phyloP scores from a whole-genome alignment of 2,797 vertebrate species.

The Etheostoma perlongum region DNA sequence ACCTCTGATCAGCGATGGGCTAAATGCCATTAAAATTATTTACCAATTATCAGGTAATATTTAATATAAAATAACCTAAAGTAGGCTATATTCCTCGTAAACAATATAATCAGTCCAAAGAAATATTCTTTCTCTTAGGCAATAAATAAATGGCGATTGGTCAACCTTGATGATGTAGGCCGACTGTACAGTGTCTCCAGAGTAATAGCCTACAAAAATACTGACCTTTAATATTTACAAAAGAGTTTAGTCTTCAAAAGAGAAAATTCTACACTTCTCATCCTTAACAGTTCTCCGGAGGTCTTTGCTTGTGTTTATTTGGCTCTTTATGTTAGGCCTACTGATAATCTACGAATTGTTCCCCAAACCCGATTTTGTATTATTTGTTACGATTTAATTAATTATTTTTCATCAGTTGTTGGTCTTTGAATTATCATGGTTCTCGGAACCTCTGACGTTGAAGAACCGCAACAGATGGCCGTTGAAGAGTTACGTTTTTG shows the following conservation, averaged over 20 bases:
- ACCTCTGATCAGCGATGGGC: neutral
- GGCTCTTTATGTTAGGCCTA: neutral
- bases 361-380: neutral
- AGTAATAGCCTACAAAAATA: neutral
- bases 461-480: neutral
- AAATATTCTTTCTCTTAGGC: fast-evolving
- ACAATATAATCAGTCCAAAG: too few relatives aligned
- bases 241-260: neutral
- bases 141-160: fast-evolving
- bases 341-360: neutral
- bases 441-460: neutral
- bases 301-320: neutral
- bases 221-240: neutral
- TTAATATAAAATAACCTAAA: neutral
- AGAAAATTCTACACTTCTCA: neutral
- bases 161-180: neutral
- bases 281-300: neutral
- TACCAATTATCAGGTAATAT: too few relatives aligned
- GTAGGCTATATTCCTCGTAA: neutral
- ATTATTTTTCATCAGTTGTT: neutral
- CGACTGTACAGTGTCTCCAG: neutral
- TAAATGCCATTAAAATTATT: too few relatives aligned
- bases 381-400: neutral
- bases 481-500: neutral
- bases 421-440: neutral